Conservation (phyloP, 2,888 invertebrate species). For the Cosmia pyralina region DNA sequence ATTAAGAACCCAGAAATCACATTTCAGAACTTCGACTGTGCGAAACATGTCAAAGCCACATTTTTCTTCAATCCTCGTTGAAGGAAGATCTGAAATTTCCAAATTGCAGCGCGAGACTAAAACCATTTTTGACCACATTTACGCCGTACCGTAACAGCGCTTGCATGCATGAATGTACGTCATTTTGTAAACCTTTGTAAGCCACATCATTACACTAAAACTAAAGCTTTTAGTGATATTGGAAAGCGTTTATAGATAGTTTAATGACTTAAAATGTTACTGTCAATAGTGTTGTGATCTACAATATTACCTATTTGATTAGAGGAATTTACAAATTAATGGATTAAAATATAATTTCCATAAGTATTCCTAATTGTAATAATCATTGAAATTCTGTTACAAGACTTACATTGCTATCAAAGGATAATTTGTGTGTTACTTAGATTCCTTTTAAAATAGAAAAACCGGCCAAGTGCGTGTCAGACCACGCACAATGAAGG, state of each 20-base stretch:
- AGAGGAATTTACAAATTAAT: too few relatives aligned
- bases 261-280: not conserved
- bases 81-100: slow-evolving; percentile 18
- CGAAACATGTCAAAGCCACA: not conserved
- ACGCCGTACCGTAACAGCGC: slow-evolving; percentile 25
- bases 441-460: too few relatives aligned
- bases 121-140: slow-evolving; percentile 20
- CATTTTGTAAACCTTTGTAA: not conserved
- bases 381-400: too few relatives aligned
- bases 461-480: too few relatives aligned
- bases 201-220: slow-evolving; percentile 1
- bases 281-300: not conserved
- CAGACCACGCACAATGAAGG: too few relatives aligned
- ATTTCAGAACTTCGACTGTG: not conserved
- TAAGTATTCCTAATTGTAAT: too few relatives aligned
- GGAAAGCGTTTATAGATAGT: not conserved
- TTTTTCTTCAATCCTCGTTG: slow-evolving; percentile 17
- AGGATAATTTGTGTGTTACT: too few relatives aligned
- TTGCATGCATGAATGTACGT: not conserved
- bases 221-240: slow-evolving; percentile 18
- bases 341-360: too few relatives aligned
- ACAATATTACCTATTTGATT: not conserved
- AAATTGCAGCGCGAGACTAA: slow-evolving; percentile 12
- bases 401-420: too few relatives aligned
- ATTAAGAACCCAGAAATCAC: not conserved